phyloP scores from a whole-genome alignment of 2,888 invertebrate species.

The Orthosia cruda region DNA sequence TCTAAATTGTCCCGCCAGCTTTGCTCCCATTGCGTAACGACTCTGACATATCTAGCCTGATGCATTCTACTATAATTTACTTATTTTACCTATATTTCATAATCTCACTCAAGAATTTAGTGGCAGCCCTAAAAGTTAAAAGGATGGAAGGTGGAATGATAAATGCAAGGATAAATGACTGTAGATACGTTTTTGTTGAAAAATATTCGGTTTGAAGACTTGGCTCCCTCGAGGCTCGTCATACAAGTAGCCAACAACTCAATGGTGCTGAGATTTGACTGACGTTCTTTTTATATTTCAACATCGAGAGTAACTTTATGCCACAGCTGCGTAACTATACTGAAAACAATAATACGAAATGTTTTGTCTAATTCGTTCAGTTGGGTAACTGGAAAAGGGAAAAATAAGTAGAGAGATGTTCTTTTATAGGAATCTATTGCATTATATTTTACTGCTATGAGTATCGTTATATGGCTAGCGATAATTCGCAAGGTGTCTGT shows the following conservation, averaged over 20 bases:
- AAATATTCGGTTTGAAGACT: conserved; percentile 66
- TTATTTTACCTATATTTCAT: neutral
- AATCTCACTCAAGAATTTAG: neutral
- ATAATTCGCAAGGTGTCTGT: neutral
- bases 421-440: neutral
- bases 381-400: neutral
- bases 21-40: too few species aligned
- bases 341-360: neutral
- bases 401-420: neutral
- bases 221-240: conserved; percentile 52
- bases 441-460: neutral
- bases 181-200: conserved; percentile 62
- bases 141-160: conserved; percentile 65
- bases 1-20: too few species aligned
- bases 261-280: conserved; percentile 50
- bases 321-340: neutral
- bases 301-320: conserved; percentile 18
- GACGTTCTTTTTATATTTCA: conserved; percentile 47
- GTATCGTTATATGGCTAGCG: neutral
- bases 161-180: conserved; percentile 71
- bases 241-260: conserved; percentile 49
- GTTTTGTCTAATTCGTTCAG: neutral
- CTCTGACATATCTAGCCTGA: too few species aligned
- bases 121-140: conserved; percentile 58
- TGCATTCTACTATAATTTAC: neutral